phyloP scores from a whole-genome alignment of 1,140 invertebrate genomes.

The Pogonomyrmex barbatus region DNA sequence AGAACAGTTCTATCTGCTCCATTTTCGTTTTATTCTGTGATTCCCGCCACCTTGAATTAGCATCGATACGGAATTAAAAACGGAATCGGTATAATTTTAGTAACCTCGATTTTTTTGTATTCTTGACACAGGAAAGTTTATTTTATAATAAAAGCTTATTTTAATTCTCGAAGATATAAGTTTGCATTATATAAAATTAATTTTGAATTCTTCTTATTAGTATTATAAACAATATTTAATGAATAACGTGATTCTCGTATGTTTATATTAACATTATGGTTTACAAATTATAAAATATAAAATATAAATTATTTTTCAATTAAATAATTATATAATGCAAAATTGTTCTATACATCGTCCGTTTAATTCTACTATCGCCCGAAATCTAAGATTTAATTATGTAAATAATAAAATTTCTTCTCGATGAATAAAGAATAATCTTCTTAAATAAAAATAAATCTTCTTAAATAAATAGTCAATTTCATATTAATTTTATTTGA shows the following conservation, averaged over 20 bases:
- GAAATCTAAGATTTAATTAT: background rate
- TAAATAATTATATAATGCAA: background rate
- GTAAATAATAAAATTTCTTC: background rate
- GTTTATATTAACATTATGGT: background rate
- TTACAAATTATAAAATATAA: background rate
- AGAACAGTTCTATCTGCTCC: background rate
- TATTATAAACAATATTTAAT: background rate
- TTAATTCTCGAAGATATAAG: background rate
- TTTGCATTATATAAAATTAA: background rate
- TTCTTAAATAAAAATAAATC: background rate
- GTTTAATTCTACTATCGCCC: too few species aligned
- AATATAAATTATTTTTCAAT: too few species aligned
- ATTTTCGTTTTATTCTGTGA: background rate
- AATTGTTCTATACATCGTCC: background rate
- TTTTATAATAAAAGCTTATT: background rate
- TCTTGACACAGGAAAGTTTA: background rate
- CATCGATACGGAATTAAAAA: background rate
- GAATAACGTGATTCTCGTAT: background rate
- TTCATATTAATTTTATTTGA: background rate
- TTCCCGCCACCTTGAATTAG: background rate
- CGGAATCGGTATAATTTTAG: background rate
- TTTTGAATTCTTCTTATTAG: background rate
- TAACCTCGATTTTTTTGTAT: background rate
- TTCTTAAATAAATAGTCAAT: background rate
- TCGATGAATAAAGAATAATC: background rate